These are phyloP conservation scores for Rhagonycha fulva DNA, from an alignment of 2,888 invertebrate genomes.

Conservation along the genomic window DNA sequence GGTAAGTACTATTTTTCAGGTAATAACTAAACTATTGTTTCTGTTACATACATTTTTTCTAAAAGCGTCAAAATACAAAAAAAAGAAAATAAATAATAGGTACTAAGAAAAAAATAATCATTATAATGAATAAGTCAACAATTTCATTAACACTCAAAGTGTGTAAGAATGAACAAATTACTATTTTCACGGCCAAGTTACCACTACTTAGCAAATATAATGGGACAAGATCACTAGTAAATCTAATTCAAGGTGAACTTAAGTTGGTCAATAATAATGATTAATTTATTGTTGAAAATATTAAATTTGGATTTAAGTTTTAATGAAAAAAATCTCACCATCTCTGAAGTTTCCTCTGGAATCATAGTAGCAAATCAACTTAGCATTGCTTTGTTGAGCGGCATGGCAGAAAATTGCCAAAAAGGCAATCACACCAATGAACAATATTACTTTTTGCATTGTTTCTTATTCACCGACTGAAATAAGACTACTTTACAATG, in stretches of 20 bases:
- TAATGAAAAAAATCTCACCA: slow-evolving; percentile 58
- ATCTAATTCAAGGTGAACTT: not conserved
- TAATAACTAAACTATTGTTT: too few species aligned
- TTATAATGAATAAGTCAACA: not conserved
- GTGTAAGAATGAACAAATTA: not conserved
- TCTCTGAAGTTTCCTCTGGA: slow-evolving; percentile 69
- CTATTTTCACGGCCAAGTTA: not conserved
- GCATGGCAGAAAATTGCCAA: slow-evolving; percentile 29
- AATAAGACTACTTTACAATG: slow-evolving; percentile 9
- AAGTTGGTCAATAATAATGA: not conserved
- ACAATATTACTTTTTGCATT: slow-evolving; percentile 12
- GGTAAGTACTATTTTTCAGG: too few species aligned
- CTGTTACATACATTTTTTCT: too few species aligned
- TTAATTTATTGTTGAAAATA: not conserved
- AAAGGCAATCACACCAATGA: slow-evolving; percentile 26
- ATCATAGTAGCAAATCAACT: slow-evolving; percentile 75
- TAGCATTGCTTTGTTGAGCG: slow-evolving; percentile 52
- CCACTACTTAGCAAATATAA: not conserved
- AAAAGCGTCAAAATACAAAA: too few species aligned
- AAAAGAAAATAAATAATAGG: not conserved
- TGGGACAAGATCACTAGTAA: not conserved
- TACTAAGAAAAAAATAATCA: not conserved
- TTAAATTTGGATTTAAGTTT: not conserved
- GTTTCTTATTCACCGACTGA: slow-evolving; percentile 4
- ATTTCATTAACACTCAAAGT: not conserved